phyloP scores from a whole-genome alignment of 2,113 vertebrate species.

The Calcarius ornatus region DNA sequence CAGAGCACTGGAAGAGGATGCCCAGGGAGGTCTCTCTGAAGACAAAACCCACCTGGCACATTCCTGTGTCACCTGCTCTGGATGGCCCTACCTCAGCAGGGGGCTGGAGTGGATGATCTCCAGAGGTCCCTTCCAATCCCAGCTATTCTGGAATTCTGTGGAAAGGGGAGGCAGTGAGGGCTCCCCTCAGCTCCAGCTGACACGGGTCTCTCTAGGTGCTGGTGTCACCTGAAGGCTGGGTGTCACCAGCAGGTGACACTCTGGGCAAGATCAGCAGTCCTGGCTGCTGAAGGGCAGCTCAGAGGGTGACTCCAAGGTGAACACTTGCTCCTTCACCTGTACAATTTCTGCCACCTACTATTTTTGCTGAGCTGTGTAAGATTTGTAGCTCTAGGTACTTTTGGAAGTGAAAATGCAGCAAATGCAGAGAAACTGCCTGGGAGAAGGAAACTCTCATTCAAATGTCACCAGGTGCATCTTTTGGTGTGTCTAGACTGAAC shows the following conservation, averaged over 20 bases:
- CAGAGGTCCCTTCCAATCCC: neutral
- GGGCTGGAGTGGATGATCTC: neutral
- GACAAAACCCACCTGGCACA: neutral
- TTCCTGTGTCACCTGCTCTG: neutral
- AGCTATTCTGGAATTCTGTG: neutral
- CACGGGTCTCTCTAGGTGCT: neutral
- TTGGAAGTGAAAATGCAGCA: neutral
- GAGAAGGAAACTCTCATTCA: neutral
- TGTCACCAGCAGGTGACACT: neutral
- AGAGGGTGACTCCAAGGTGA: accelerated
- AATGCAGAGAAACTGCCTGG: neutral
- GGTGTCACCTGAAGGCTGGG: neutral
- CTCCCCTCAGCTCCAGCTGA: neutral
- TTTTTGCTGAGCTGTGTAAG: neutral
- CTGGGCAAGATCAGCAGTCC: neutral
- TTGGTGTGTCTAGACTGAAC: neutral
- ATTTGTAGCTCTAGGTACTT: neutral
- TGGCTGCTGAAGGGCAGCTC: neutral
- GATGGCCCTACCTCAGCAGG: neutral
- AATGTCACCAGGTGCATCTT: neutral
- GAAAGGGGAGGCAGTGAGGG: neutral
- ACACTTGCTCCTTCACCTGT: neutral
- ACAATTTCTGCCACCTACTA: neutral
- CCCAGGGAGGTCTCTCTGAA: neutral
- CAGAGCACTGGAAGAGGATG: neutral